phyloP scores from a whole-genome alignment of 1,140 invertebrate genomes.

The Holotrichia oblita region DNA sequence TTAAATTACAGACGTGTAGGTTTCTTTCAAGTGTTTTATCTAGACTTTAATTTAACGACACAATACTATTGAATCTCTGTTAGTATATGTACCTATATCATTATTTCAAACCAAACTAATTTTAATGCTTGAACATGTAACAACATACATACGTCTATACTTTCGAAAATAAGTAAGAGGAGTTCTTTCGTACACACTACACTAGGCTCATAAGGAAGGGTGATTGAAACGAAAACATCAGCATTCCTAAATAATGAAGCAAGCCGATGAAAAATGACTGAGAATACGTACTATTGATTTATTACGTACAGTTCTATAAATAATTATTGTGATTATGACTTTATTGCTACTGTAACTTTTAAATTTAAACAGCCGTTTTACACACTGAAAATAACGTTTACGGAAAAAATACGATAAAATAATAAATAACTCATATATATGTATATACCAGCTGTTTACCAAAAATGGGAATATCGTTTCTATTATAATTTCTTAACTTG shows the following conservation, averaged over 20 bases:
- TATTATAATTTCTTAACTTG: no score
- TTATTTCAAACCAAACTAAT: not conserved
- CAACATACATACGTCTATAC: not conserved
- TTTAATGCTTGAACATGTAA: not conserved
- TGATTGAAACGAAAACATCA: slow-evolving; percentile 28
- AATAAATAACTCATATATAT: no score
- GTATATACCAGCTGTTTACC: no score
- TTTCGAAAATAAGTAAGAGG: not conserved
- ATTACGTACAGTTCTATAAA: not conserved
- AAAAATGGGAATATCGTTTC: no score
- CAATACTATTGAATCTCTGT: not conserved
- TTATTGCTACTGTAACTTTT: slow-evolving; percentile 5
- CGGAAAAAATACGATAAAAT: no score
- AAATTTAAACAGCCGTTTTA: slow-evolving; percentile 6
- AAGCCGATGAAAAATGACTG: slow-evolving; percentile 16
- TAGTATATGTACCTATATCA: not conserved
- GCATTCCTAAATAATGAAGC: slow-evolving; percentile 27
- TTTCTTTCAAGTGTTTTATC: not conserved
- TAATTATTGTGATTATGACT: not conserved
- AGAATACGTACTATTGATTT: slow-evolving; percentile 7
- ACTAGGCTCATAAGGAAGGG: not conserved
- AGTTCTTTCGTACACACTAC: not conserved
- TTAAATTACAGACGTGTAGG: not conserved
- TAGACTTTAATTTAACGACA: not conserved
- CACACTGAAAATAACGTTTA: no score